A percentile compares a stretch with the other conserved stretches of the same genome.
These are phyloP conservation scores for Gobio gobio DNA, from an alignment of 2,113 vertebrate genomes.

Conservation along the genomic window DNA sequence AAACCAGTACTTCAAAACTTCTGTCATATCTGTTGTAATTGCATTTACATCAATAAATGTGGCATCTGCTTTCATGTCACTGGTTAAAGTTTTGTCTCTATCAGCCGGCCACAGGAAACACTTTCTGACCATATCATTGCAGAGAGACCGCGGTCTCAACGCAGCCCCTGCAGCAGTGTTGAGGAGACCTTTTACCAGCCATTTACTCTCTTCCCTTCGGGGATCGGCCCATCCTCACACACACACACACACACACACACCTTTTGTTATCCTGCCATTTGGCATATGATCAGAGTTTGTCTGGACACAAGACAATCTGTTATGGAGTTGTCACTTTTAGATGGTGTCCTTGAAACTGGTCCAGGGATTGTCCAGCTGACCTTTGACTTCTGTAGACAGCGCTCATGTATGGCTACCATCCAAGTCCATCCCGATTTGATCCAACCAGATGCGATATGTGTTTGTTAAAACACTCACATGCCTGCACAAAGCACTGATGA, in stretches of 20 bases:
- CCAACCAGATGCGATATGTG: slow-evolving; percentile 18
- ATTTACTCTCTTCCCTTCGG: not conserved
- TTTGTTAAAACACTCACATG: slow-evolving; percentile 23
- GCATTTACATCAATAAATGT: not conserved
- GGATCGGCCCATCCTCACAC: slow-evolving; percentile 26
- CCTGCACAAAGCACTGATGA: slow-evolving; percentile 11
- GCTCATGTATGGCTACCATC: slow-evolving; percentile 31
- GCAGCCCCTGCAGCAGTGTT: slow-evolving; percentile 10
- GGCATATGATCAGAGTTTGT: slow-evolving; percentile 66
- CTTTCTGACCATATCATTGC: not conserved
- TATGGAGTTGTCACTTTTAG: slow-evolving; percentile 55
- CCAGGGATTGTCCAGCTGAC: slow-evolving; percentile 55
- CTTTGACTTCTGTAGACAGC: slow-evolving; percentile 2
- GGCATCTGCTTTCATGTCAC: not conserved
- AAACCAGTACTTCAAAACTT: not conserved
- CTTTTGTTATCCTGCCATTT: slow-evolving; percentile 68
- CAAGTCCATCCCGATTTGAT: slow-evolving; percentile 14
- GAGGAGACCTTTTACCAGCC: slow-evolving; percentile 22
- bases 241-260: not conserved
- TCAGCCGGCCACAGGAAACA: not conserved
- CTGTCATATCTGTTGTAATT: not conserved
- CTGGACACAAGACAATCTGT: slow-evolving; percentile 58
- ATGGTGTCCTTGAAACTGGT: slow-evolving; percentile 64
- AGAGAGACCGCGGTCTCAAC: not conserved
- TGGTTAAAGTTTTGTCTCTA: not conserved